Percentiles rank a stretch among this genome's conserved stretches.
phyloP scores from a whole-genome alignment of 2,888 invertebrate species.

The Dynastes hyllus region DNA sequence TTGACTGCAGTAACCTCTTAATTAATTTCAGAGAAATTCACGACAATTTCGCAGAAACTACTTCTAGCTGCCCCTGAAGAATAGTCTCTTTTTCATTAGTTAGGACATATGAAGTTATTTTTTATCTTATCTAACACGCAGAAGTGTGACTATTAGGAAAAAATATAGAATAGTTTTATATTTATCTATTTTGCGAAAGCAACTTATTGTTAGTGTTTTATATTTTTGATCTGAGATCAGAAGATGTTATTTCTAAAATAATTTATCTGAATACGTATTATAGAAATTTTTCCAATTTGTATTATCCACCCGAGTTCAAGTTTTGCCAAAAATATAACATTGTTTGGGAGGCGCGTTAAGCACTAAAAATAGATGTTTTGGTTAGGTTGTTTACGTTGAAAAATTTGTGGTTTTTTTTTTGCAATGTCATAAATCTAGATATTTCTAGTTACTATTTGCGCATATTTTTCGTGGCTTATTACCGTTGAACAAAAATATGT shows the following conservation, averaged over 20 bases:
- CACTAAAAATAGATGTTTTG: conserved; percentile 30
- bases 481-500: not conserved
- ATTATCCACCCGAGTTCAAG: conserved; percentile 4
- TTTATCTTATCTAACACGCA: conserved; percentile 46
- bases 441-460: conserved; percentile 26
- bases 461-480: not conserved
- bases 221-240: conserved; percentile 33
- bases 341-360: conserved; percentile 6
- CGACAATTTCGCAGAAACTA: conserved; percentile 80
- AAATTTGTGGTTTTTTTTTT: not conserved
- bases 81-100: conserved; percentile 58
- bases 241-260: conserved; percentile 21
- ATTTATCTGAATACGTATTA: not conserved
- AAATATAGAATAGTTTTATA: not conserved
- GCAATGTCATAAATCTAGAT: conserved; percentile 5
- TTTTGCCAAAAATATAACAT: conserved; percentile 1
- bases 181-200: conserved; percentile 36
- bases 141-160: not conserved
- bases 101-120: conserved; percentile 54
- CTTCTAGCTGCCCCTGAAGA: conserved; percentile 88
- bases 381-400: conserved; percentile 19
- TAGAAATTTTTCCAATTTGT: not conserved
- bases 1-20: not conserved
- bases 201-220: conserved; percentile 9
- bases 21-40: conserved; percentile 74